Base-by-base conservation (phyloP, 2,113 vertebrate genomes). In the Galbula dea region DNA sequence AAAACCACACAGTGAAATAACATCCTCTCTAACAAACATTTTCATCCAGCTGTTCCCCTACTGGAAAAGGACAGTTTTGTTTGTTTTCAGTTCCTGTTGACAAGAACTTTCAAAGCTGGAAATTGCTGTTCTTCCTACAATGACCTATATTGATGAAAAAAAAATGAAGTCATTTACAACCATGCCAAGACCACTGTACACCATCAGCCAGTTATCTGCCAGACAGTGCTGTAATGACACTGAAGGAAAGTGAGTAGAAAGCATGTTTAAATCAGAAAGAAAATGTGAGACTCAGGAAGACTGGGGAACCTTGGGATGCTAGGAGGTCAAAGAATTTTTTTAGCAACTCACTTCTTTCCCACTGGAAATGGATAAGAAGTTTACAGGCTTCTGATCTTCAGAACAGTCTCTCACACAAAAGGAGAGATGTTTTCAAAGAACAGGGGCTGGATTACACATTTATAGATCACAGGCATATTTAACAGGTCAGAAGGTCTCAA, bases 371-470 rank as follows among this genome's bases (percentile, higher is more conserved):
- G 61, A 8, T 83, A 77, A 88, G 69, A 93, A 87, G 49, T 84
- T 93, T 83, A 89, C 12, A 86, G 63, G 74, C 62, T 75, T 95
- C 92, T 82, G 81, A 96, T 92, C 83, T 89, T 89, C 37, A 59
- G 54, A 94, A 88, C 57, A 92, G 77, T 92, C 55, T 32, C 52
- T 88, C 62, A 65, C 32, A 91, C 81, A 93, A 89, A 78, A 82
- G 54, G 49, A 79, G 51, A 94, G 29, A 79, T 29, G 29, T 87
- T 92, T 94, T 93, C 94, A 94, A 93, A 96, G 96, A 94, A 59
- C 12, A 67, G 49, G 58, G 69, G 34, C 49, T 87, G 59, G 58
- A 84, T 90, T 62, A 93, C 62, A 89, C 84, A 59, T 77, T 66
- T 80, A 74, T 54, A 88, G 82, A 93, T 91, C 88, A 93, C 69